These are phyloP conservation scores for Pimpla rufipes DNA, from an alignment of 2,888 invertebrate species.

Conservation along the genomic window DNA sequence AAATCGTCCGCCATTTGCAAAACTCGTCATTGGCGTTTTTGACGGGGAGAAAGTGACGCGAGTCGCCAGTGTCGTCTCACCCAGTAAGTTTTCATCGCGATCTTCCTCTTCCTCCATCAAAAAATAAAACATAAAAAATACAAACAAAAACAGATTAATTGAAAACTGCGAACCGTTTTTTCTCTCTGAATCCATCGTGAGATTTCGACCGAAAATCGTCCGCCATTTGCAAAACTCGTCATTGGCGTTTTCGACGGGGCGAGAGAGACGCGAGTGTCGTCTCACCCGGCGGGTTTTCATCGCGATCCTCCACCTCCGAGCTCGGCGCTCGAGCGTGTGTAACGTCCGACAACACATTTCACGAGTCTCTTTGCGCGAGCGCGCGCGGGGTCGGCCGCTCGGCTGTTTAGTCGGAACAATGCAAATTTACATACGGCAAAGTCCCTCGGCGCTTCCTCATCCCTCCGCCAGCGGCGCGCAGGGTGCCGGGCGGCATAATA, in stretches of 20 bases:
- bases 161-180: no score
- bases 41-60: neutral
- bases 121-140: no score
- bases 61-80: slow-evolving; percentile 15
- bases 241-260: no score
- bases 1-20: no score
- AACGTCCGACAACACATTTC: slow-evolving; percentile 48
- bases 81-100: neutral
- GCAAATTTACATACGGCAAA: slow-evolving; percentile 66
- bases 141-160: no score
- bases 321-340: slow-evolving; percentile 16
- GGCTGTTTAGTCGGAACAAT: slow-evolving; percentile 65
- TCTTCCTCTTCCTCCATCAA: neutral
- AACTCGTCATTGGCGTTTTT: no score
- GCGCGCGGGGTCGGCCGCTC: slow-evolving; percentile 1
- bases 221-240: no score
- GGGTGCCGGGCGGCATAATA: slow-evolving; percentile 54
- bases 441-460: slow-evolving; percentile 40
- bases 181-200: no score
- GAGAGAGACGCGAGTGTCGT: neutral
- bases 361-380: slow-evolving; percentile 42
- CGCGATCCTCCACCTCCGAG: neutral
- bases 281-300: neutral
- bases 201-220: no score
- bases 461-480: slow-evolving; percentile 7